Percentiles rank a stretch among this genome's conserved stretches.
Evolutionary conservation across 1,140 invertebrate species (phyloP).

Genomic region (Marisa cornuarietis): DNA sequence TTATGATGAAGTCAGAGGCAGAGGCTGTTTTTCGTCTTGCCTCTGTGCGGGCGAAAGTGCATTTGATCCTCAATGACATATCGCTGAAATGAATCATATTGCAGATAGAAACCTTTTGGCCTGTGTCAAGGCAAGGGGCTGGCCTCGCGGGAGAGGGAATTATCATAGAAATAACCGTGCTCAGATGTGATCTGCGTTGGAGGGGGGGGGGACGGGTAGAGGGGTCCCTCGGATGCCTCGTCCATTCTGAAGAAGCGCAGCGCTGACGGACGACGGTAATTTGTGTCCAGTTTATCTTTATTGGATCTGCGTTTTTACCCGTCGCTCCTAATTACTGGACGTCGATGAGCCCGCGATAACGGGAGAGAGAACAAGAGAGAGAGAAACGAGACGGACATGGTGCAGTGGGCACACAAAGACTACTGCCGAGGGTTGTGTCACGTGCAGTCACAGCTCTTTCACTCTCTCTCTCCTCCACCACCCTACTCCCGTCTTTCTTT

Average conservation of each 20-base stretch:
- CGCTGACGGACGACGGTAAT: conserved; percentile 27
- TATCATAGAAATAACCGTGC: conserved; percentile 36
- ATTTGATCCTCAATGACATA: conserved; percentile 32
- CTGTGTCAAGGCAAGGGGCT: conserved; percentile 20
- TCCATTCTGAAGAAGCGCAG: conserved; percentile 17
- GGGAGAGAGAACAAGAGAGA: conserved; percentile 6
- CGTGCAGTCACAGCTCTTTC: conserved; percentile 1
- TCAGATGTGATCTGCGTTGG: conserved; percentile 13
- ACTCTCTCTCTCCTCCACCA: conserved; percentile 10
- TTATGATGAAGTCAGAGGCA: conserved; percentile 31
- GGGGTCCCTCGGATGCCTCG: background rate
- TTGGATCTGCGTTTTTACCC: conserved; percentile 29
- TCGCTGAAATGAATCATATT: conserved; percentile 38
- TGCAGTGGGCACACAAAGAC: no score
- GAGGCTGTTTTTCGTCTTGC: conserved; percentile 10
- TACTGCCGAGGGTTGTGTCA: no score
- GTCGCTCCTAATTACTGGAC: conserved; percentile 25
- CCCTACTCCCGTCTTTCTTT: background rate
- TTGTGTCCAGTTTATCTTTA: conserved; percentile 32
- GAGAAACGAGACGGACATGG: background rate
- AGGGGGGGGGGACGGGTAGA: background rate
- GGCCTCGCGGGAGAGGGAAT: conserved; percentile 25
- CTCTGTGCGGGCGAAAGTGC: conserved; percentile 23
- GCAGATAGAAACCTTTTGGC: conserved; percentile 32
- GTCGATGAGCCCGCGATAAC: conserved; percentile 24